These are phyloP conservation scores for Glossophaga mutica DNA, from an alignment of 2,797 vertebrate species.

Conservation along the genomic window DNA sequence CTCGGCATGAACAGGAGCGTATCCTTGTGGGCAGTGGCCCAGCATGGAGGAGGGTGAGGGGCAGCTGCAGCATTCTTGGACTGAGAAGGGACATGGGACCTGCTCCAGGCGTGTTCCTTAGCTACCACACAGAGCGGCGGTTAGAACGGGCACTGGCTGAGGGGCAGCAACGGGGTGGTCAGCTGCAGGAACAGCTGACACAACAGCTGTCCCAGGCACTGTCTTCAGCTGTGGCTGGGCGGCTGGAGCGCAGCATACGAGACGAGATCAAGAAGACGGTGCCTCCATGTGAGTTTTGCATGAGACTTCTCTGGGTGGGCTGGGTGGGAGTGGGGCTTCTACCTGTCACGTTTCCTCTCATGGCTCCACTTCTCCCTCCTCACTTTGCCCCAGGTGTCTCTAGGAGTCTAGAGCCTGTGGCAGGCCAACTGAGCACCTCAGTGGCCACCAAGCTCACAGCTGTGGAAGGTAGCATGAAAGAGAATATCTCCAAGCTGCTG, in stretches of 20 bases:
- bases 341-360: not conserved
- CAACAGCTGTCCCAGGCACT: conserved; percentile 92
- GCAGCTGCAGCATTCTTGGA: not conserved
- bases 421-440: conserved; percentile 90
- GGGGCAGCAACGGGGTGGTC: conserved; percentile 89
- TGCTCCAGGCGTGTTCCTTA: conserved; percentile 74
- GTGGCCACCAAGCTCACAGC: conserved; percentile 91
- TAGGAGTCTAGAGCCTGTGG: conserved; percentile 92
- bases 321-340: not conserved
- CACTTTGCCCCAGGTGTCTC: conserved; percentile 86
- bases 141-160: conserved; percentile 90
- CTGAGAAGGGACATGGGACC: not conserved
- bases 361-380: not conserved
- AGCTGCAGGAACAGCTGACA: conserved; percentile 93
- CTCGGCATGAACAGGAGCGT: conserved; percentile 95
- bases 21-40: conserved; percentile 85
- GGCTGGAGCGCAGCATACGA: conserved; percentile 93
- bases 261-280: conserved; percentile 97
- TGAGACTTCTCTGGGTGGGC: not conserved
- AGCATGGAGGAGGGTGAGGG: not conserved
- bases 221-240: conserved; percentile 87
- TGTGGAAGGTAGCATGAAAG: conserved; percentile 92
- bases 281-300: conserved; percentile 89
- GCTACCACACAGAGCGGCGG: conserved; percentile 85
- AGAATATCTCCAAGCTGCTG: conserved; percentile 93